Conservation (phyloP, 2,888 invertebrate genomes). For the Sepiola atlantica region DNA sequence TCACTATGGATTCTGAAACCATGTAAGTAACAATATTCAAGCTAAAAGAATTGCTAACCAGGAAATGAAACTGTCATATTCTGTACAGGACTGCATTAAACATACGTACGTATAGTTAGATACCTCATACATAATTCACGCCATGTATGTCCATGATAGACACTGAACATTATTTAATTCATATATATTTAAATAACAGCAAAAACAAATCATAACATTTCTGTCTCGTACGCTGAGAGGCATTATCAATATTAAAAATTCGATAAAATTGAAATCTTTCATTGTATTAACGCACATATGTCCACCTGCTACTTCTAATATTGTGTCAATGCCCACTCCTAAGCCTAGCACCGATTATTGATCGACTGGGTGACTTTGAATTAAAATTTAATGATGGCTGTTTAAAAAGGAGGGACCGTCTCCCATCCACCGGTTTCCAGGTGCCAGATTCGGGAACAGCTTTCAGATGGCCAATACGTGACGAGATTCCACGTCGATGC, state of each 20-base stretch:
- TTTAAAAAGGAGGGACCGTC: too few relatives aligned
- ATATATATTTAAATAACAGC: background rate
- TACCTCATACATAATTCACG: background rate
- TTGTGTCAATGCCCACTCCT: too few relatives aligned
- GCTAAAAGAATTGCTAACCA: background rate
- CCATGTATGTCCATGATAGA: background rate
- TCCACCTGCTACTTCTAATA: too few relatives aligned
- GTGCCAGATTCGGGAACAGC: too few relatives aligned
- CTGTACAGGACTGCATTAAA: background rate
- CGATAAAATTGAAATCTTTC: too few relatives aligned
- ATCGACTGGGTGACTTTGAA: too few relatives aligned
- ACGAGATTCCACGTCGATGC: too few relatives aligned
- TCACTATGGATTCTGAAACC: background rate
- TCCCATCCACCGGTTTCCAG: too few relatives aligned
- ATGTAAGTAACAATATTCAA: background rate
- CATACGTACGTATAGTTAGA: background rate
- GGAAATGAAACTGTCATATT: background rate
- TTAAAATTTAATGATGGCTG: too few relatives aligned
- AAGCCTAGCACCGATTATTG: too few relatives aligned
- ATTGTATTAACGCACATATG: too few relatives aligned
- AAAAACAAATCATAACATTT: background rate
- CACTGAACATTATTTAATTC: background rate
- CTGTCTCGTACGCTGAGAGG: background rate
- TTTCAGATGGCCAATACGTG: too few relatives aligned
- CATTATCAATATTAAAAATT: background rate